These are phyloP conservation scores for Cotesia chilonis DNA, from an alignment of 1,140 invertebrate species.

Conservation along the genomic window DNA sequence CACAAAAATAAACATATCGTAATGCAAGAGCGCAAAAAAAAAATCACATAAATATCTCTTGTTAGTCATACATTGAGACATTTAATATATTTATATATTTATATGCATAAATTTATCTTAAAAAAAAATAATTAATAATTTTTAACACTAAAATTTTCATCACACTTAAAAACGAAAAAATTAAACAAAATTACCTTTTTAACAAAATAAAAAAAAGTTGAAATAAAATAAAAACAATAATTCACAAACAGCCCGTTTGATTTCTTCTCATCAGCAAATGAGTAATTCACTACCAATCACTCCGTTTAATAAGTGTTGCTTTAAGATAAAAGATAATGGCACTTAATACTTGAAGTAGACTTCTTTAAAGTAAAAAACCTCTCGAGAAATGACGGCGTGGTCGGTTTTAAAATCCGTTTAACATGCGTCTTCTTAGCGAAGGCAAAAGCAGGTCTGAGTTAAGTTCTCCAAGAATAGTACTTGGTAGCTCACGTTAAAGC, in stretches of 20 bases:
- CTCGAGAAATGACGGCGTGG: conserved; percentile 33
- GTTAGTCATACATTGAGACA: too few species aligned
- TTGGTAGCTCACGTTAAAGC: conserved; percentile 25
- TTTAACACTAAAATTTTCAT: too few species aligned
- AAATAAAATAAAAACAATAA: too few species aligned
- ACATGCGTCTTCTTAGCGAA: conserved; percentile 49
- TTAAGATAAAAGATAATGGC: conserved; percentile 1
- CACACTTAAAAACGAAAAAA: too few species aligned
- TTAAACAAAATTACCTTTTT: too few species aligned
- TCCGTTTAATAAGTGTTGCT: background rate
- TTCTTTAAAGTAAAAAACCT: conserved; percentile 6
- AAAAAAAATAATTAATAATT: too few species aligned
- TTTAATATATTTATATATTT: too few species aligned
- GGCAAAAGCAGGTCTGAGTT: conserved; percentile 58
- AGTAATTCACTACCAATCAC: conserved; percentile 13
- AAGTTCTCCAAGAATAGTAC: conserved; percentile 66
- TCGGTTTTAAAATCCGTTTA: conserved; percentile 30
- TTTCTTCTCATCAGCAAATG: background rate
- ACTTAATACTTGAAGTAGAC: conserved; percentile 9
- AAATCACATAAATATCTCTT: too few species aligned
- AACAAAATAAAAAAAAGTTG: too few species aligned
- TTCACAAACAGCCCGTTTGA: background rate
- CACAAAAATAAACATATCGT: too few species aligned
- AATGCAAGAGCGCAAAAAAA: too few species aligned
- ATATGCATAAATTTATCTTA: too few species aligned